phyloP scores from a whole-genome alignment of 2,888 invertebrate species.

The Epistrophe grossulariae region DNA sequence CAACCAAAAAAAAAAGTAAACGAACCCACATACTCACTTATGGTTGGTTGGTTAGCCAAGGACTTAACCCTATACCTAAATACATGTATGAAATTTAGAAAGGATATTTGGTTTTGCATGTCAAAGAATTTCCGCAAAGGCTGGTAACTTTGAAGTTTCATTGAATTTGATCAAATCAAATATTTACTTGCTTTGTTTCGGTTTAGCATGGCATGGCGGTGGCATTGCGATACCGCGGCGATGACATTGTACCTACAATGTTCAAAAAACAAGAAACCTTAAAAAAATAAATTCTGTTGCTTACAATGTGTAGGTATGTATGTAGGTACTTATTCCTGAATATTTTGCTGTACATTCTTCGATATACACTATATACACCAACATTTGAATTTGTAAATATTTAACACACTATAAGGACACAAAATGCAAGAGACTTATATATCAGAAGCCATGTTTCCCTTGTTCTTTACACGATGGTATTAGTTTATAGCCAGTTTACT shows the following conservation, averaged over 20 bases:
- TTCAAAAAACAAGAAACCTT: constrained; percentile 5
- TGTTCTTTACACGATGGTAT: constrained; percentile 36
- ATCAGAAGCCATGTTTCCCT: neutral
- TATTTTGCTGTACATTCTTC: constrained; percentile 39
- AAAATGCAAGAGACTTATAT: constrained; percentile 6
- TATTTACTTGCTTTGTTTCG: constrained; percentile 51
- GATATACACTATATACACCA: constrained; percentile 4
- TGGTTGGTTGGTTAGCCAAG: constrained; percentile 1
- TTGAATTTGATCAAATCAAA: constrained; percentile 68
- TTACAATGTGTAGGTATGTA: constrained; percentile 15
- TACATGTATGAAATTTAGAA: neutral
- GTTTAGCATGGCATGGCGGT: neutral
- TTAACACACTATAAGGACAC: constrained; percentile 33
- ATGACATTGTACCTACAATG: neutral
- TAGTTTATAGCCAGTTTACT: constrained; percentile 26
- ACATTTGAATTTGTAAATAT: constrained; percentile 39
- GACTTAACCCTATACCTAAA: constrained; percentile 11
- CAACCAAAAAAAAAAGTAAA: neutral
- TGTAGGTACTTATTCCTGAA: neutral
- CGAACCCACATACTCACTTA: neutral
- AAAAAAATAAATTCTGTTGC: constrained; percentile 49
- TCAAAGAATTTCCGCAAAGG: constrained; percentile 46
- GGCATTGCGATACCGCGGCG: neutral
- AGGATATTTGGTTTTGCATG: constrained; percentile 18
- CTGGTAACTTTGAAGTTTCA: constrained; percentile 47